Evolutionary conservation across 2,797 vertebrate genomes (phyloP).

Genomic region (Lindbergichthys nudifrons): DNA sequence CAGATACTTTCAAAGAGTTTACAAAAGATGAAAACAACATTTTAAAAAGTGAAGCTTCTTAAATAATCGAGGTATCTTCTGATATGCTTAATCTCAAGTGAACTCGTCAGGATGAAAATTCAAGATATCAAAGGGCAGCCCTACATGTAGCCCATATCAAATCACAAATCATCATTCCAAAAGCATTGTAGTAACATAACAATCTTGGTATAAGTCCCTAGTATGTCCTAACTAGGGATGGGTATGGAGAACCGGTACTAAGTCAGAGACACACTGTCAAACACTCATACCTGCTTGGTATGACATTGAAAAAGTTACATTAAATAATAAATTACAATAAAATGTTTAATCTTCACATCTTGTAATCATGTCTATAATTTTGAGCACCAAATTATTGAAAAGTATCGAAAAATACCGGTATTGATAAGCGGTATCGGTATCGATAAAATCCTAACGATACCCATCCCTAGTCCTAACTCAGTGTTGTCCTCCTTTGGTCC

Average conservation of each 20-base stretch:
- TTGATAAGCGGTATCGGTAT: no score
- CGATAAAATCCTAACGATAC: no score
- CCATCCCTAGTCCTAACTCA: neutral
- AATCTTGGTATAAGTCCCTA: neutral
- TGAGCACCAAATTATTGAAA: no score
- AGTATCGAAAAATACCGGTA: no score
- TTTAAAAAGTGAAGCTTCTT: neutral
- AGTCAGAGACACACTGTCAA: no score
- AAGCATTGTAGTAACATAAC: neutral
- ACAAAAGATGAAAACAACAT: neutral
- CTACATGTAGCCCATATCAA: neutral
- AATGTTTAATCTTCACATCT: no score
- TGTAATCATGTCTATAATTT: no score
- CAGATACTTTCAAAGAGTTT: neutral
- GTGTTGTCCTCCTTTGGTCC: constrained; percentile 2
- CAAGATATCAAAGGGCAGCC: neutral
- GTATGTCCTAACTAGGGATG: neutral
- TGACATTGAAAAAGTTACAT: no score
- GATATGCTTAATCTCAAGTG: neutral
- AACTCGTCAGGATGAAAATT: neutral
- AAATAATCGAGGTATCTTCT: neutral
- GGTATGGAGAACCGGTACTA: no score
- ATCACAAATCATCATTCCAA: neutral
- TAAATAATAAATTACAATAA: no score
- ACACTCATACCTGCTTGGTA: no score